A percentile compares a stretch with the other conserved stretches of the same genome.
Conservation (phyloP, 1,140 invertebrate genomes). For the Aphelinus certus region DNA sequence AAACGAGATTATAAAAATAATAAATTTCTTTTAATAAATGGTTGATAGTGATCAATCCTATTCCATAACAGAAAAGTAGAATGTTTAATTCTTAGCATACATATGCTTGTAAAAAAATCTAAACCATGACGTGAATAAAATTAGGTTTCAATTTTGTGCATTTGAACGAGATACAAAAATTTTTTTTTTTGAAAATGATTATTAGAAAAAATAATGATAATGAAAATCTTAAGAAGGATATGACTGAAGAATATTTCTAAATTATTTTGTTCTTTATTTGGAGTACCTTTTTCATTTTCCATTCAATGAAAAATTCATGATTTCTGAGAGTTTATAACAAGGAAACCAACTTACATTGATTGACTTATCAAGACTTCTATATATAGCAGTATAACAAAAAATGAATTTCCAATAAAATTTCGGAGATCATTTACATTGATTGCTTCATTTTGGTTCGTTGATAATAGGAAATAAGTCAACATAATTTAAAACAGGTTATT, state of each 20-base stretch:
- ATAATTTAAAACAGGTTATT: constrained; percentile 27
- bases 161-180: not conserved
- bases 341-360: constrained; percentile 6
- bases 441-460: not conserved
- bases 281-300: constrained; percentile 10
- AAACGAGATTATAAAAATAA: no score
- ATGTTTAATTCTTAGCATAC: no score
- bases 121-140: no score
- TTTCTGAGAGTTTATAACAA: constrained; percentile 27
- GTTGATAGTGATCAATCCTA: no score
- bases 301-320: constrained; percentile 19
- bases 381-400: not conserved
- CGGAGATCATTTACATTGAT: constrained; percentile 18
- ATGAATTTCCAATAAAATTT: not conserved
- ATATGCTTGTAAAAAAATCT: no score
- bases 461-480: constrained; percentile 14
- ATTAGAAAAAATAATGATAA: not conserved
- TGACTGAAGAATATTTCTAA: constrained; percentile 12
- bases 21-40: no score
- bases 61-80: no score
- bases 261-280: constrained; percentile 21
- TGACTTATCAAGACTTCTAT: constrained; percentile 8
- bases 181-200: not conserved
- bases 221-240: not conserved
- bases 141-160: no score